Evolutionary conservation across 2,888 invertebrate genomes (phyloP).

Genomic region (Polydrusus pterygomalis): DNA sequence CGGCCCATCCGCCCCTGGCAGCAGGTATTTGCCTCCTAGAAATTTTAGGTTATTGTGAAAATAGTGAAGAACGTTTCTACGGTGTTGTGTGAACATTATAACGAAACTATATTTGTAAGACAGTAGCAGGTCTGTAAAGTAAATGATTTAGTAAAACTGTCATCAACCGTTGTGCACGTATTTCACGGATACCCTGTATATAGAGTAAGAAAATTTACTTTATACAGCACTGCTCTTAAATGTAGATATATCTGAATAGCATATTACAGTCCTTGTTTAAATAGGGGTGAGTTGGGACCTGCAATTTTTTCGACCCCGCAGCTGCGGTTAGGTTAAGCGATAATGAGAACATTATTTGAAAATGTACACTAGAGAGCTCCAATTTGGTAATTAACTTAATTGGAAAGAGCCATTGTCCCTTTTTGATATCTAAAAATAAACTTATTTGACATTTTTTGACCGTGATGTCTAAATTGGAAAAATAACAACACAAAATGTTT

Average conservation of each 20-base stretch:
- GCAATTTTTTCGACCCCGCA: constrained; percentile 58
- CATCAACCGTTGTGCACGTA: no score
- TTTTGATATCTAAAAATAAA: neutral
- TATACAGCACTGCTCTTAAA: neutral
- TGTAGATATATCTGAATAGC: constrained; percentile 34
- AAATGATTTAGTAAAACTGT: no score
- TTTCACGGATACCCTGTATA: neutral
- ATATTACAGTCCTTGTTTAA: constrained; percentile 27
- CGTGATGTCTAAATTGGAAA: neutral
- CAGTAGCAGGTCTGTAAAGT: no score
- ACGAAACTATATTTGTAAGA: no score
- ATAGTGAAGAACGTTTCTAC: no score
- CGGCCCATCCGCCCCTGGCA: no score
- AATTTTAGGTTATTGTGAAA: no score
- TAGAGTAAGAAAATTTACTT: neutral
- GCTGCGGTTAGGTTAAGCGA: constrained; percentile 57
- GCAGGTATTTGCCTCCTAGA: no score
- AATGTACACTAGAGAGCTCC: constrained; percentile 54
- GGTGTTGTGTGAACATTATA: no score
- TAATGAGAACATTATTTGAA: constrained; percentile 59
- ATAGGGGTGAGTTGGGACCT: constrained; percentile 32
- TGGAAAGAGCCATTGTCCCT: constrained; percentile 17
- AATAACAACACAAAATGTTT: no score
- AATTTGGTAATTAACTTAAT: constrained; percentile 55
- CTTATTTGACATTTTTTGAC: neutral